Evolutionary conservation across 2,888 invertebrate species (phyloP).

Genomic region (Macropis europaea): DNA sequence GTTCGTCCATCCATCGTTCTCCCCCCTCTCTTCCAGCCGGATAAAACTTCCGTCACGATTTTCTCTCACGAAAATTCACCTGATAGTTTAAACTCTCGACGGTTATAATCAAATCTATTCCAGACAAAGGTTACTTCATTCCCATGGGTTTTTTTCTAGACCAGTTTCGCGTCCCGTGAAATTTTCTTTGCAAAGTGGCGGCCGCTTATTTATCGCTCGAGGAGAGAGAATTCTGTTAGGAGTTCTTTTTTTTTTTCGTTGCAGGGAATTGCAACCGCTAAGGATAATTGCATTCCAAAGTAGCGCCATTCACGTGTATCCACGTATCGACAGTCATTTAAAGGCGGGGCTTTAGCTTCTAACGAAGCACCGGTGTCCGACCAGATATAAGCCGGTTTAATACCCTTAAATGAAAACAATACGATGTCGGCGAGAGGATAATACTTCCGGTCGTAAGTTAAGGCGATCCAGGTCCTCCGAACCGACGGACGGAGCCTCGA

Average conservation of each 20-base stretch:
- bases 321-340: slow-evolving; percentile 36
- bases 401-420: slow-evolving; percentile 71
- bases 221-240: background rate
- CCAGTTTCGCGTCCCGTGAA: background rate
- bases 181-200: background rate
- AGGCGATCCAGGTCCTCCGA: slow-evolving; percentile 40
- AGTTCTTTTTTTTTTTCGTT: background rate
- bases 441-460: slow-evolving; percentile 74
- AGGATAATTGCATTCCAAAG: slow-evolving; percentile 34
- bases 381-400: slow-evolving; percentile 62
- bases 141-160: too few species aligned
- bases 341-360: slow-evolving; percentile 44
- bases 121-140: too few species aligned
- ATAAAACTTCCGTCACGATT: background rate
- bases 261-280: background rate
- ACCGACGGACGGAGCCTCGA: slow-evolving; percentile 39
- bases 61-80: too few species aligned
- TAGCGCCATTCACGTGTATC: slow-evolving; percentile 8
- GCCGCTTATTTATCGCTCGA: background rate
- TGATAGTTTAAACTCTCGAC: too few species aligned
- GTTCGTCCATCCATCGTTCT: slow-evolving; percentile 33
- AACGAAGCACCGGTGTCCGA: slow-evolving; percentile 58
- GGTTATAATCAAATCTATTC: too few species aligned
- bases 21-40: slow-evolving; percentile 1
- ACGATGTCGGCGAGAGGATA: slow-evolving; percentile 67